Evolutionary conservation across 1,140 invertebrate species (phyloP).

Genomic region (Magallana gigas): DNA sequence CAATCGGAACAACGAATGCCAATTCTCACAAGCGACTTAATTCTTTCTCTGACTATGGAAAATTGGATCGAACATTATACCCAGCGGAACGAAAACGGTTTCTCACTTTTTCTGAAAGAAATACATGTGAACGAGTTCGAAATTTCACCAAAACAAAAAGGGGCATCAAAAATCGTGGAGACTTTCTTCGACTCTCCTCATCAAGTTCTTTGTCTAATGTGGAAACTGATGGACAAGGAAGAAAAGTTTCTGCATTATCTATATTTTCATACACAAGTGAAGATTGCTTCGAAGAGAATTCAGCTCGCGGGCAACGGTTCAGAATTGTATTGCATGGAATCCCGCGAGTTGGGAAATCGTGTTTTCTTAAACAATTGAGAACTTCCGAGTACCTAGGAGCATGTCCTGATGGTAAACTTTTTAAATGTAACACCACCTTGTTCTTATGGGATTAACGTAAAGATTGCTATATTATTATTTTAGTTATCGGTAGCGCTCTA

Average conservation of each 20-base stretch:
- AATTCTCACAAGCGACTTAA: background rate
- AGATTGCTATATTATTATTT: background rate
- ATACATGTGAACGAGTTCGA: background rate
- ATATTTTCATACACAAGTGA: background rate
- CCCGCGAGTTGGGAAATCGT: constrained; percentile 3
- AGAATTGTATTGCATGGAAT: background rate
- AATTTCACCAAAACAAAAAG: background rate
- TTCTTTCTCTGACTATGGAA: background rate
- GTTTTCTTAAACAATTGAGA: background rate
- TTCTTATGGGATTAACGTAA: too few relatives aligned
- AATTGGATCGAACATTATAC: background rate
- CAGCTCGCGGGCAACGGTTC: background rate
- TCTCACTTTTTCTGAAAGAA: background rate
- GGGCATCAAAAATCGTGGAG: background rate
- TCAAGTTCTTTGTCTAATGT: background rate
- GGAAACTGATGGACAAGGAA: background rate
- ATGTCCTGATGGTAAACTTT: background rate
- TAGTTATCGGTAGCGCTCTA: background rate
- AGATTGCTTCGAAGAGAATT: background rate
- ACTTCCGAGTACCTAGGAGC: background rate
- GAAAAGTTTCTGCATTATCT: background rate
- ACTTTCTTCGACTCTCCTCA: background rate
- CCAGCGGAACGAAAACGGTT: background rate
- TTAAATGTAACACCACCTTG: too few relatives aligned
- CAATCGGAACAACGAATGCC: too few relatives aligned